Evolutionary conservation across 2,797 vertebrate genomes (phyloP).

Genomic region (Apogon talboti): DNA sequence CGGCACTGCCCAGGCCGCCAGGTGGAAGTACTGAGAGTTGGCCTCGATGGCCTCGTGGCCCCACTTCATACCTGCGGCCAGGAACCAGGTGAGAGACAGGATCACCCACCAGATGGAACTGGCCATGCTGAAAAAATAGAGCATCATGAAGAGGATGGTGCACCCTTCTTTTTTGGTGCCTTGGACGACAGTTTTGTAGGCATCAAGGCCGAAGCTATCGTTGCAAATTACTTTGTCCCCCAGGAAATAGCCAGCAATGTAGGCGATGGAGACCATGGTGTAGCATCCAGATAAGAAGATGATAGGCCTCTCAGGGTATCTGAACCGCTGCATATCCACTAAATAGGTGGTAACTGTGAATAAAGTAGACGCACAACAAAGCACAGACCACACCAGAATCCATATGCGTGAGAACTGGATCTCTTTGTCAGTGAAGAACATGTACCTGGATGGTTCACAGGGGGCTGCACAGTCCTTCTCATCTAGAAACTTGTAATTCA

Average conservation of each 20-base stretch:
- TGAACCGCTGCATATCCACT: constrained; percentile 90
- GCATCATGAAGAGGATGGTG: constrained; percentile 93
- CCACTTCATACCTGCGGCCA: constrained; percentile 95
- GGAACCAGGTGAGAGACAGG: constrained; percentile 93
- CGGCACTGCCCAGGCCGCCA: constrained; percentile 92
- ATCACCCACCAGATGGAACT: constrained; percentile 96
- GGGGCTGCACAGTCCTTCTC: too few species aligned
- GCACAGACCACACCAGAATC: too few species aligned
- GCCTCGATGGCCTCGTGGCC: constrained; percentile 89
- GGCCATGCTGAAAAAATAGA: constrained; percentile 95
- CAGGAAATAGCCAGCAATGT: constrained; percentile 88
- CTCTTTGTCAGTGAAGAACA: too few species aligned
- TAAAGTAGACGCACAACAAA: constrained; percentile 91
- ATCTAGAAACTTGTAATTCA: too few species aligned
- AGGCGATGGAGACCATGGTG: constrained; percentile 92
- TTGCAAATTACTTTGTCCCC: too few species aligned
- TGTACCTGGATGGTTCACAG: too few species aligned
- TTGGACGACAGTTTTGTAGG: too few species aligned
- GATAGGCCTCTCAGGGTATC: constrained; percentile 92
- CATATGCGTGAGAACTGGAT: too few species aligned
- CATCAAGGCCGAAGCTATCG: too few species aligned
- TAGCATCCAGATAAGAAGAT: constrained; percentile 95
- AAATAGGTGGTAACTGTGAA: constrained; percentile 93
- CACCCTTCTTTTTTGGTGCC: constrained; percentile 93
- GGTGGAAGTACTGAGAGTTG: constrained; percentile 83